A percentile compares a stretch with the other conserved stretches of the same genome.
Conservation (phyloP, 2,888 invertebrate species). For the Brachyptera putata region DNA sequence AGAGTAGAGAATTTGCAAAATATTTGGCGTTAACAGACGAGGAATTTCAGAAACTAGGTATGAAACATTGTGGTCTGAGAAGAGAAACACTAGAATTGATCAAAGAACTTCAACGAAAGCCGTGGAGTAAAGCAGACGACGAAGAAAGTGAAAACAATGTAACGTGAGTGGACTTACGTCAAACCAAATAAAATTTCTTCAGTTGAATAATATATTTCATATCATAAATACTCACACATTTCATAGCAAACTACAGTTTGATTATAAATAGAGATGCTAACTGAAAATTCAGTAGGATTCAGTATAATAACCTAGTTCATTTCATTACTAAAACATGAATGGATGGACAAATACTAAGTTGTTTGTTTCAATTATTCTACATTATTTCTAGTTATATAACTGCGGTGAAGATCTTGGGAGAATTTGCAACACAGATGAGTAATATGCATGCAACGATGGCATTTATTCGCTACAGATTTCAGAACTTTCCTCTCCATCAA, state of each 20-base stretch:
- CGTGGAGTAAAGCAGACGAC: not conserved
- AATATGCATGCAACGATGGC: constrained; percentile 12
- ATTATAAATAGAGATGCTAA: no score
- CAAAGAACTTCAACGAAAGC: not conserved
- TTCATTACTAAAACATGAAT: not conserved
- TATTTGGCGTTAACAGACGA: not conserved
- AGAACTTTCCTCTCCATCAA: not conserved
- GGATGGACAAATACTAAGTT: not conserved
- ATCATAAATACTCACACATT: no score
- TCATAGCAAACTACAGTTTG: no score
- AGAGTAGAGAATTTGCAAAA: not conserved
- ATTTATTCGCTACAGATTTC: constrained; percentile 14
- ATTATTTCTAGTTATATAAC: not conserved
- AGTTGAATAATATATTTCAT: no score
- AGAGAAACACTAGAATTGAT: not conserved
- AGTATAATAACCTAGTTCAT: no score
- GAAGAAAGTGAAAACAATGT: not conserved
- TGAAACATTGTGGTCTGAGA: not conserved
- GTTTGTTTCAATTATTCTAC: not conserved
- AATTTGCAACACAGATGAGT: constrained; percentile 4
- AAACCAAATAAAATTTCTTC: no score
- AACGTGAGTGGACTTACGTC: not conserved
- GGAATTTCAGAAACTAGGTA: not conserved
- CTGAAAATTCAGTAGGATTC: no score
- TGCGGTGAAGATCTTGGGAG: constrained; percentile 3